A percentile compares a stretch with the other conserved stretches of the same genome.
phyloP scores from a whole-genome alignment of 2,113 vertebrate genomes.

The Siniperca knerii region DNA sequence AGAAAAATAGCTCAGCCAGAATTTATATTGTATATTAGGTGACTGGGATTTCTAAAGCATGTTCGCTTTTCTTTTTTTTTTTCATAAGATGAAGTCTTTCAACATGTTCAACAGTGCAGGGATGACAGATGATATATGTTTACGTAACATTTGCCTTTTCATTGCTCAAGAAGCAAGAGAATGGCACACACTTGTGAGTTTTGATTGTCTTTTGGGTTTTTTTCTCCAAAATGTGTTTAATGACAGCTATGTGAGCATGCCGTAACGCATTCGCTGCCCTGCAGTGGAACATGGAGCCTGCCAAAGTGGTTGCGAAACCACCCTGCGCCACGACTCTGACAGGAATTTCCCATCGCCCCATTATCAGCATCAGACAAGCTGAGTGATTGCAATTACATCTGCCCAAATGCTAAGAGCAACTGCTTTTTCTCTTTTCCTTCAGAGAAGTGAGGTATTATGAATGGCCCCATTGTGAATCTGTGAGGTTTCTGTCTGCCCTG shows the following conservation, averaged over 20 bases:
- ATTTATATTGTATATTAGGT: slow-evolving; percentile 28
- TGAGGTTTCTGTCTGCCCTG: slow-evolving; percentile 75
- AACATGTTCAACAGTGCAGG: slow-evolving; percentile 45
- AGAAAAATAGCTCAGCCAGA: slow-evolving; percentile 42
- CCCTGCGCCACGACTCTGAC: slow-evolving; percentile 79
- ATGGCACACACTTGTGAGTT: slow-evolving; percentile 70
- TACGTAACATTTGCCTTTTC: slow-evolving; percentile 56
- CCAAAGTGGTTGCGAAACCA: slow-evolving; percentile 85
- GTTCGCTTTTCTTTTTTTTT: slow-evolving; percentile 54
- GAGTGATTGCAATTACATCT: slow-evolving; percentile 88
- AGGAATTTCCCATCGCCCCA: slow-evolving; percentile 88
- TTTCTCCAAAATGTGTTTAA: slow-evolving; percentile 78
- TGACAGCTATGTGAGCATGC: slow-evolving; percentile 85
- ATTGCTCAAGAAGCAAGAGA: slow-evolving; percentile 61
- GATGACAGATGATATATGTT: slow-evolving; percentile 56
- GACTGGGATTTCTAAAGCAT: slow-evolving; percentile 26
- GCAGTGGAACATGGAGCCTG: slow-evolving; percentile 78
- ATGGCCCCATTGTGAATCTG: slow-evolving; percentile 82
- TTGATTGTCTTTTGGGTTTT: slow-evolving; percentile 73
- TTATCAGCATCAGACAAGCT: slow-evolving; percentile 88
- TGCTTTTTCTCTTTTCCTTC: slow-evolving; percentile 67
- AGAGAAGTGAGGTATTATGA: slow-evolving; percentile 77
- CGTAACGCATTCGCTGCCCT: slow-evolving; percentile 81
- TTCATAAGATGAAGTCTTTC: slow-evolving; percentile 54
- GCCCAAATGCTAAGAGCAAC: slow-evolving; percentile 85